These are phyloP conservation scores for Dasyprocta punctata DNA, from an alignment of 2,113 vertebrate genomes.

Conservation along the genomic window DNA sequence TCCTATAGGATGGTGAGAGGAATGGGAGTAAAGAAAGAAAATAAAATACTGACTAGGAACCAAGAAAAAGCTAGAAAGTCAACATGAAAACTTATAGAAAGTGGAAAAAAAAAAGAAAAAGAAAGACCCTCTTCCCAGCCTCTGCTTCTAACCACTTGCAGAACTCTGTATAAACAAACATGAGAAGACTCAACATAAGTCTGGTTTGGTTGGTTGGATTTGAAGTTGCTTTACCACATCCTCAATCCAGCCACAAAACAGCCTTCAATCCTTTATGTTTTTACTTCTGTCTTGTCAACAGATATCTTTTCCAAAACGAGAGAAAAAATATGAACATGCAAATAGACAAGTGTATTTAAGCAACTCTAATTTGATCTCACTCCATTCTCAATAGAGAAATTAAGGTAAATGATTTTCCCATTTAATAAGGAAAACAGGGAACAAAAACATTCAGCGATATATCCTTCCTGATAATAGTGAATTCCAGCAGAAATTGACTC, in stretches of 20 bases:
- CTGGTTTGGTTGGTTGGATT: background rate
- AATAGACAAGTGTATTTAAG: background rate
- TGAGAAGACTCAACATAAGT: fast-evolving
- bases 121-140: fast-evolving
- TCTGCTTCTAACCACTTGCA: background rate
- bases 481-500: background rate
- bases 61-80: background rate
- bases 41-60: background rate
- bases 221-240: background rate
- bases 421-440: background rate
- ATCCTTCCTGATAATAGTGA: fast-evolving
- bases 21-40: background rate
- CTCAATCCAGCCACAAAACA: background rate
- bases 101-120: background rate
- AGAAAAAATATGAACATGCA: background rate
- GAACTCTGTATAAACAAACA: background rate
- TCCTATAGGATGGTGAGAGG: background rate
- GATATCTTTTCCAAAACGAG: background rate
- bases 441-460: background rate
- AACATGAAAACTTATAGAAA: background rate
- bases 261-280: background rate
- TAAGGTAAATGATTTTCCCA: background rate
- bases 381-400: background rate
- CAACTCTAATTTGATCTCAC: background rate
- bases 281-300: background rate